These are phyloP conservation scores for Sebastes elongatus DNA, from an alignment of 2,797 vertebrate genomes.

Conservation along the genomic window DNA sequence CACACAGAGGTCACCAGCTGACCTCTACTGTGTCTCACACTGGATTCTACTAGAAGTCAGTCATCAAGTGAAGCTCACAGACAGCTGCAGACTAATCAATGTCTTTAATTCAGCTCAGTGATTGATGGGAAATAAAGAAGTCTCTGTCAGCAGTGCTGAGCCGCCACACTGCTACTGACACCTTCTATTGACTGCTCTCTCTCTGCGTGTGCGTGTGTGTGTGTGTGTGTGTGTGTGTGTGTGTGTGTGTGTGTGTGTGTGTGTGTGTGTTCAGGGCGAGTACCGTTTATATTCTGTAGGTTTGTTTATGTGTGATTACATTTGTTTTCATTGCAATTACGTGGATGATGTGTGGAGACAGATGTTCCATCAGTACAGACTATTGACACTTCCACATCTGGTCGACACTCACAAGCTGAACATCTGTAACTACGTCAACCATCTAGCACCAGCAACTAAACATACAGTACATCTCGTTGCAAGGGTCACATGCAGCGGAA, in stretches of 20 bases:
- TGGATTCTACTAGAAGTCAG: not conserved
- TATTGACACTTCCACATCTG: not conserved
- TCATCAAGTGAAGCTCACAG: not conserved
- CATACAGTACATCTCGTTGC: no score
- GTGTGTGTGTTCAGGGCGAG: not conserved
- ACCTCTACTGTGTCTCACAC: not conserved
- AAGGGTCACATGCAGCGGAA: no score
- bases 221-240: not conserved
- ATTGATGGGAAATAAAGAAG: conserved; percentile 35
- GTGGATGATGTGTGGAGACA: not conserved
- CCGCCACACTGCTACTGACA: not conserved
- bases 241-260: not conserved
- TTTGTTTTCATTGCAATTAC: not conserved
- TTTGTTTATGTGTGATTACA: not conserved
- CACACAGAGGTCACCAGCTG: not conserved
- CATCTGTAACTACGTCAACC: not conserved
- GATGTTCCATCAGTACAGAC: not conserved
- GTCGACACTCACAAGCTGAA: not conserved
- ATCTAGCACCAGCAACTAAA: no score
- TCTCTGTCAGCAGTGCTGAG: conserved; percentile 11
- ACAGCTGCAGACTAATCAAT: not conserved
- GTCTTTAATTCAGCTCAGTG: conserved; percentile 18
- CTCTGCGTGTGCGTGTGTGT: not conserved
- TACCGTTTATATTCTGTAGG: not conserved
- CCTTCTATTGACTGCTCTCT: not conserved